A percentile compares a stretch with the other conserved stretches of the same genome.
Conservation (phyloP, 2,113 vertebrate species). For the Oophaga pumilio region DNA sequence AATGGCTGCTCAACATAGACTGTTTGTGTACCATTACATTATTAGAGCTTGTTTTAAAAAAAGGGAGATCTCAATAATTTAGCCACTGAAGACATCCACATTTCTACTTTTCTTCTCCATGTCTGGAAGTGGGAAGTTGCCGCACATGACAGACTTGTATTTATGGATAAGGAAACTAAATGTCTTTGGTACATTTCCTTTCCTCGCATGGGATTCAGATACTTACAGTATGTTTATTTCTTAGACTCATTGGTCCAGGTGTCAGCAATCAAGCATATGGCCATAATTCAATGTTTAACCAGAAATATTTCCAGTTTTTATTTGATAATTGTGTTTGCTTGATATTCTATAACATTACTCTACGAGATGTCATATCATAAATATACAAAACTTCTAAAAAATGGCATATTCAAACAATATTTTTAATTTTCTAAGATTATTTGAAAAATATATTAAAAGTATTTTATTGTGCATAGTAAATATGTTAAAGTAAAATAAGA, state of each 20-base stretch:
- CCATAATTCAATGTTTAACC: constrained; percentile 30
- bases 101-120: not conserved
- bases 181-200: not conserved
- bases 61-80: not conserved
- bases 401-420: not conserved
- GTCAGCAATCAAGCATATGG: constrained; percentile 19
- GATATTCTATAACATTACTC: constrained; percentile 27
- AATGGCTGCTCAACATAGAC: no score
- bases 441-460: not conserved
- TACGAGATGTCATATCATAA: constrained; percentile 20
- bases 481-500: constrained; percentile 15
- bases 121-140: no score
- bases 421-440: not conserved
- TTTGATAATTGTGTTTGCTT: constrained; percentile 18
- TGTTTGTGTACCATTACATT: not conserved
- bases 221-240: not conserved
- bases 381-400: constrained; percentile 29
- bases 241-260: not conserved
- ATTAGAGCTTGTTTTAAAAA: not conserved
- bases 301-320: constrained; percentile 35
- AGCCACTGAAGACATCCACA: not conserved
- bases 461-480: not conserved
- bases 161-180: not conserved
- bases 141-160: not conserved
- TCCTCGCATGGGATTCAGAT: not conserved